Conservation (phyloP, 2,888 invertebrate genomes). For the Athripsodes cinereus region DNA sequence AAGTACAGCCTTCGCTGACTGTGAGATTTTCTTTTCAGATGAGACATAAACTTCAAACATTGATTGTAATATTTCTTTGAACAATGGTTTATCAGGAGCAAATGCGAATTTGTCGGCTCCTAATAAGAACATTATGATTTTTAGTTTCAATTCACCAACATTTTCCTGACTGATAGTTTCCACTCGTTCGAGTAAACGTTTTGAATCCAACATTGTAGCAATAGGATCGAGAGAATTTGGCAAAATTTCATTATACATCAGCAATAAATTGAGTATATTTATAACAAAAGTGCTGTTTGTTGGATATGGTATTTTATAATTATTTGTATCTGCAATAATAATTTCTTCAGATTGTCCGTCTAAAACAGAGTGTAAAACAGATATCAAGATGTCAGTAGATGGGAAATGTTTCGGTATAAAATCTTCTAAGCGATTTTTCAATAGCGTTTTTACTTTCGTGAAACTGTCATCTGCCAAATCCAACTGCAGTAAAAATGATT, state of each 20-base stretch:
- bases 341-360: slow-evolving; percentile 29
- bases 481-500: slow-evolving; percentile 48
- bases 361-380: slow-evolving; percentile 38
- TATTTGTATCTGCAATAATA: slow-evolving; percentile 30
- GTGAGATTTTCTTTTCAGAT: slow-evolving; percentile 38
- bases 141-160: slow-evolving; percentile 41
- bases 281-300: slow-evolving; percentile 37
- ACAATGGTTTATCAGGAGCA: slow-evolving; percentile 48
- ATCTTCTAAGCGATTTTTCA: slow-evolving; percentile 39
- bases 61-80: slow-evolving; percentile 50
- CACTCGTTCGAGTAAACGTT: slow-evolving; percentile 40
- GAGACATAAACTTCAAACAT: slow-evolving; percentile 51
- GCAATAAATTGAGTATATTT: slow-evolving; percentile 38
- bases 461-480: slow-evolving; percentile 31
- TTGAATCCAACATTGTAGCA: slow-evolving; percentile 44
- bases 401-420: slow-evolving; percentile 47
- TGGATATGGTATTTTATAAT: slow-evolving; percentile 37
- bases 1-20: slow-evolving; percentile 51
- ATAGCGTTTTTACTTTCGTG: slow-evolving; percentile 36
- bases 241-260: slow-evolving; percentile 42
- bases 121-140: slow-evolving; percentile 44
- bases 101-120: slow-evolving; percentile 46
- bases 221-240: slow-evolving; percentile 44
- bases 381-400: slow-evolving; percentile 36
- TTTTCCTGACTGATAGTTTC: slow-evolving; percentile 34